These are phyloP conservation scores for Rhabdornis inornatus DNA, from an alignment of 2,113 vertebrate genomes.

Conservation along the genomic window DNA sequence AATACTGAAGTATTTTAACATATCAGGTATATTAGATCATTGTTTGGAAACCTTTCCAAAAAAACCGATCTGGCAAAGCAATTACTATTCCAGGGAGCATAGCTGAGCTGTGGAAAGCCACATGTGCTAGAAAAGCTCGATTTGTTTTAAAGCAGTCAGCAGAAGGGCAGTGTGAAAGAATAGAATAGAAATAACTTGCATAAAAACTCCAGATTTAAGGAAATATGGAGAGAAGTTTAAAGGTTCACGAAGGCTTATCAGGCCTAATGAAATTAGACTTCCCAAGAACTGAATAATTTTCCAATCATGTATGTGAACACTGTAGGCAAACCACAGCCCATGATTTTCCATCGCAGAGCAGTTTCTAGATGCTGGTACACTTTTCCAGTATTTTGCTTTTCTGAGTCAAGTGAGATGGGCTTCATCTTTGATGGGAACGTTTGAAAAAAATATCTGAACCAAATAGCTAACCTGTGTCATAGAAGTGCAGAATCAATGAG, in stretches of 20 bases:
- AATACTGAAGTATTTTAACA: constrained; percentile 45
- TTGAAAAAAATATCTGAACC: background rate
- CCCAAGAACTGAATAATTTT: background rate
- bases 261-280: background rate
- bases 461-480: background rate
- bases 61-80: constrained; percentile 38
- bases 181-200: background rate
- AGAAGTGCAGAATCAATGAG: background rate
- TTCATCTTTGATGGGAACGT: background rate
- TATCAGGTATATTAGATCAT: constrained; percentile 50
- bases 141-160: background rate
- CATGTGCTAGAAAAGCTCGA: background rate
- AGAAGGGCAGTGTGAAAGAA: background rate
- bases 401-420: background rate
- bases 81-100: constrained; percentile 13
- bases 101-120: background rate
- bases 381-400: background rate
- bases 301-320: background rate
- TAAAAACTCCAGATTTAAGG: background rate
- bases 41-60: constrained; percentile 16
- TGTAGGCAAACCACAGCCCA: rapidly evolving
- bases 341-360: background rate
- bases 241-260: background rate
- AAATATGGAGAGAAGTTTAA: background rate
- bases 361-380: background rate